Percentiles rank a stretch among this genome's conserved stretches.
These are phyloP conservation scores for Orthosia cruda DNA, from an alignment of 2,888 invertebrate genomes.

Conservation along the genomic window DNA sequence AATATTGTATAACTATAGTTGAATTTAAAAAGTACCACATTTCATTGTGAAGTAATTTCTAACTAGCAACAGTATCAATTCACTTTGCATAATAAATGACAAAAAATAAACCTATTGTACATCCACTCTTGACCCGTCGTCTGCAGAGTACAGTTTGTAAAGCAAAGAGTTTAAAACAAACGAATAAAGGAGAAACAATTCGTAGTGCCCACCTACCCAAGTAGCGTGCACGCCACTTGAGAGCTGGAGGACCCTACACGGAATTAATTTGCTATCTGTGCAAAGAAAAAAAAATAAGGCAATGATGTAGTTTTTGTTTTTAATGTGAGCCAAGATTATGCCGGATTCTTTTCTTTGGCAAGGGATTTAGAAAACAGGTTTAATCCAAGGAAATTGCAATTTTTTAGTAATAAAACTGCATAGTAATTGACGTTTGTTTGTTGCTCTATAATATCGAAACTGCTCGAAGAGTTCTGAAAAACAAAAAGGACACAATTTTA, in stretches of 20 bases:
- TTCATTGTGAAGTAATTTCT: no score
- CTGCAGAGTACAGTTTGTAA: constrained; percentile 6
- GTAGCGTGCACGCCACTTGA: constrained; percentile 14
- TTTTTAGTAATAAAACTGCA: not conserved
- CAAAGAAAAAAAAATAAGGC: constrained; percentile 1
- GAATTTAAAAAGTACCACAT: no score
- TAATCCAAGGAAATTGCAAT: no score
- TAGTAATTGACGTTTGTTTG: not conserved
- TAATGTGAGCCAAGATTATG: not conserved
- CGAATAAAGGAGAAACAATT: constrained; percentile 43
- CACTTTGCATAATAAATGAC: not conserved
- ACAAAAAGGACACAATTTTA: no score
- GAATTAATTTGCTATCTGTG: constrained; percentile 44
- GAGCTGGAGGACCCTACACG: constrained; percentile 17
- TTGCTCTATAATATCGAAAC: not conserved
- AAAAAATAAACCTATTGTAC: constrained; percentile 9
- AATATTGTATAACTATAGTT: no score
- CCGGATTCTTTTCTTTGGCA: not conserved
- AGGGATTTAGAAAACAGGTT: not conserved
- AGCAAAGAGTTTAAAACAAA: constrained; percentile 52
- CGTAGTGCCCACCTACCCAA: constrained; percentile 13
- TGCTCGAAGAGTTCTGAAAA: no score
- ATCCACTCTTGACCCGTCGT: constrained; percentile 20
- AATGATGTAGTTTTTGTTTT: not conserved
- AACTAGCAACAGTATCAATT: no score